Evolutionary conservation across 2,113 vertebrate genomes (phyloP), one percentile per base, ranked within the genome.

Genomic region (Megaleporinus macrocephalus): DNA sequence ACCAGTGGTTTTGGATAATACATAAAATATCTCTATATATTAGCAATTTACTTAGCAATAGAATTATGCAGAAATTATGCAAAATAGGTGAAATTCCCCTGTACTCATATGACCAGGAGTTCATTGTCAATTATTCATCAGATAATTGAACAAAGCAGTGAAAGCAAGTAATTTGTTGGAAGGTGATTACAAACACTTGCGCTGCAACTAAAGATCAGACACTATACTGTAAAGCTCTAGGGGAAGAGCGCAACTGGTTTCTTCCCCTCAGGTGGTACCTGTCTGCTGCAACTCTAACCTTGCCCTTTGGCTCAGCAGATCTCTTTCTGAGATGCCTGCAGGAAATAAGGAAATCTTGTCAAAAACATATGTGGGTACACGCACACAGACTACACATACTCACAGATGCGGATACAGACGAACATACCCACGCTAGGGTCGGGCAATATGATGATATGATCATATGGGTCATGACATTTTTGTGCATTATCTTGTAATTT

Each of bases 251-350:
- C 70, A 57, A 30, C 33, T 62, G 24, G 74, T 73, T 81, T 81
- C 78, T 78, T 55, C 82, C 83, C 81, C 83, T 87, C 27, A 87
- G 86, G 81, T 78, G 57, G 55, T 87, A 87, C 86, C 86, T 87
- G 83, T 71, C 18, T 57, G 81, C 78, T 68, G 78, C 73, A 76
- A 84, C 76, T 75, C 65, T 83, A 75, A 83, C 81, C 83, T 83
- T 83, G 79, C 47, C 62, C 83, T 83, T 85, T 36, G 80, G 30
- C 26, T 72, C 78, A 83, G 83, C 22, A 30, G 83, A 83, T 85
- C 83, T 87, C 79, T 86, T 86, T 87, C 29, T 84, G 53, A 88
- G 73, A 78, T 73, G 53, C 69, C 82, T 86, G 76, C 41, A 78
- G 57, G 66, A 82, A 70, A 82, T 49, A 59, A 75, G 20, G 51